Evolutionary conservation across 2,888 invertebrate genomes (phyloP).

Genomic region (Hypsopygia costalis): DNA sequence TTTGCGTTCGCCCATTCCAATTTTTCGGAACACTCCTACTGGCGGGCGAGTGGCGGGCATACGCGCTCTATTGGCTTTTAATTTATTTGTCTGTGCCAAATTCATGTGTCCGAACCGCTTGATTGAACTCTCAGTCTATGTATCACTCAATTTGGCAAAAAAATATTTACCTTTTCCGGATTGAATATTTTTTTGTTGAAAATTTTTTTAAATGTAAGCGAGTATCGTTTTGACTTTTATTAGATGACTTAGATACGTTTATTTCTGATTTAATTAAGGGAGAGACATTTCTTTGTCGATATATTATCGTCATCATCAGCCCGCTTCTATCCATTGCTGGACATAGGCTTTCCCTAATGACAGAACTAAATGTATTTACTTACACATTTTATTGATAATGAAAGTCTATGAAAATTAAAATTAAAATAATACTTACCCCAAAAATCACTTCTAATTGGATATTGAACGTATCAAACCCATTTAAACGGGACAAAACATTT

Average conservation of each 20-base stretch:
- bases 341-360: too few species aligned
- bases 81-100: conserved; percentile 59
- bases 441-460: background rate
- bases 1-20: conserved; percentile 40
- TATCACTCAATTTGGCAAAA: conserved; percentile 6
- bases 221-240: too few species aligned
- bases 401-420: too few species aligned
- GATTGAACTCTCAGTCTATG: conserved; percentile 26
- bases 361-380: too few species aligned
- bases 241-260: too few species aligned
- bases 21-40: conserved; percentile 48
- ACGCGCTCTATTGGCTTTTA: conserved; percentile 52
- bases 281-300: too few species aligned
- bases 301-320: too few species aligned
- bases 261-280: too few species aligned
- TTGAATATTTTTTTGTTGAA: background rate
- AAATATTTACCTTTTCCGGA: conserved; percentile 8
- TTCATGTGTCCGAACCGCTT: conserved; percentile 26
- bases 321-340: too few species aligned
- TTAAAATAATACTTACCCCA: too few species aligned
- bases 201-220: too few species aligned
- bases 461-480: background rate
- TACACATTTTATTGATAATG: too few species aligned
- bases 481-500: background rate
- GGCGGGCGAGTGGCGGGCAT: conserved; percentile 28